Conservation (phyloP, 2,797 vertebrate genomes). For the Silurus aristotelis region DNA sequence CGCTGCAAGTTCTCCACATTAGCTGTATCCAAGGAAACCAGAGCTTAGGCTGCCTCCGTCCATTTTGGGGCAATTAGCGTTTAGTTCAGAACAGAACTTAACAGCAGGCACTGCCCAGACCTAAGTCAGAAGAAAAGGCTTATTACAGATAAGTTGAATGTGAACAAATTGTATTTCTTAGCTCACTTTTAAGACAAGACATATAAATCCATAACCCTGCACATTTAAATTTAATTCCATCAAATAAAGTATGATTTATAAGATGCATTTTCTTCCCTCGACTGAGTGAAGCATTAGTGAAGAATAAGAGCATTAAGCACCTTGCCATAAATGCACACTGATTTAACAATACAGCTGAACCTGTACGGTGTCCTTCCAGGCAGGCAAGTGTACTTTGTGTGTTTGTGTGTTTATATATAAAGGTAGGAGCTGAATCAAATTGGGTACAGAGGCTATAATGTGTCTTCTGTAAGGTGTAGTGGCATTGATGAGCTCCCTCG, state of each 20-base stretch:
- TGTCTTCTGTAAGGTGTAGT: conserved; percentile 33
- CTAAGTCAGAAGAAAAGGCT: conserved; percentile 13
- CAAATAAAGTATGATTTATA: conserved; percentile 3
- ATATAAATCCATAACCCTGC: background rate
- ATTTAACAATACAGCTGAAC: conserved; percentile 6
- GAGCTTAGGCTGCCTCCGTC: conserved; percentile 41
- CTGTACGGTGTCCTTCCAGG: background rate
- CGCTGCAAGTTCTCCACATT: conserved; percentile 33
- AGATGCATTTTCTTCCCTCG: conserved; percentile 2
- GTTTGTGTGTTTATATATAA: background rate
- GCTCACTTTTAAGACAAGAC: background rate
- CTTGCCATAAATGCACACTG: background rate
- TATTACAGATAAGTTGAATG: conserved; percentile 14
- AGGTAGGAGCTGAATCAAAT: conserved; percentile 36
- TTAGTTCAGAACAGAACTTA: conserved; percentile 42
- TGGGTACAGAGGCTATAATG: conserved; percentile 30
- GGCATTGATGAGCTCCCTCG: conserved; percentile 28
- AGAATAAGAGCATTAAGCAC: conserved; percentile 11
- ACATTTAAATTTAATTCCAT: conserved; percentile 21
- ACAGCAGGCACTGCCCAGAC: conserved; percentile 36
- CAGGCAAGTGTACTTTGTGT: conserved; percentile 8
- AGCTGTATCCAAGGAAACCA: conserved; percentile 55
- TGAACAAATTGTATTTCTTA: conserved; percentile 25
- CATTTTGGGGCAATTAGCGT: conserved; percentile 47
- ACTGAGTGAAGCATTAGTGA: conserved; percentile 9